Conservation (phyloP, 2,888 invertebrate species). For the Bimastos eiseni region DNA sequence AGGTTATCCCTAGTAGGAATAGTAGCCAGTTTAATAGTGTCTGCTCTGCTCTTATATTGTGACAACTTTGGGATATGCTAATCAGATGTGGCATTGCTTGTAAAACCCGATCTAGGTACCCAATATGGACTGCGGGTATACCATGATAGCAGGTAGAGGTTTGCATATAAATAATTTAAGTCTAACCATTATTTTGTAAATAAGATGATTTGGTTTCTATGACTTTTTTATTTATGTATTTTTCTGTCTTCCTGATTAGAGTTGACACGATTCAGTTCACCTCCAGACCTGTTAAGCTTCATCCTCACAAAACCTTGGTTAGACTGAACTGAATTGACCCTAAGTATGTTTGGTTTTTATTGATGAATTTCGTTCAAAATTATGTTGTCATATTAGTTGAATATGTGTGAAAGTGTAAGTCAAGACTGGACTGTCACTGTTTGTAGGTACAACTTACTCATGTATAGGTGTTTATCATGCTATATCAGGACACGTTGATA, state of each 20-base stretch:
- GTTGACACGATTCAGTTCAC: background rate
- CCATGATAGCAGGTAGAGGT: too few relatives aligned
- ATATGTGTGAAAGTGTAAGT: background rate
- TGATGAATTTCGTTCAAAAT: background rate
- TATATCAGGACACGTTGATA: conserved; percentile 61
- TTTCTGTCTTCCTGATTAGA: background rate
- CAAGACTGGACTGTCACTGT: background rate
- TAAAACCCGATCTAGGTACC: too few relatives aligned
- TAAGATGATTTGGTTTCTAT: too few relatives aligned
- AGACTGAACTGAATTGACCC: background rate
- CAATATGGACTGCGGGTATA: too few relatives aligned
- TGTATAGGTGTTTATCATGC: conserved; percentile 65
- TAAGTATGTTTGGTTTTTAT: background rate
- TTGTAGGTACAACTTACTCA: conserved; percentile 59
- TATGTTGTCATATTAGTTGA: background rate
- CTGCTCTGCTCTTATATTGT: too few relatives aligned
- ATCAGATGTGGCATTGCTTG: too few relatives aligned
- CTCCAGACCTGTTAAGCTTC: background rate
- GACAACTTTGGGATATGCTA: too few relatives aligned
- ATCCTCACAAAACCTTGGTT: background rate
- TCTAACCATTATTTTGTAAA: too few relatives aligned
- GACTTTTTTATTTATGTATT: too few relatives aligned
- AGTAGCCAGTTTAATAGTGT: too few relatives aligned
- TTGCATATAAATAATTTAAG: too few relatives aligned
- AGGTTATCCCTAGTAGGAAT: too few relatives aligned